Conservation (phyloP, 1,140 invertebrate species). For the Neotoxoptera formosana region DNA sequence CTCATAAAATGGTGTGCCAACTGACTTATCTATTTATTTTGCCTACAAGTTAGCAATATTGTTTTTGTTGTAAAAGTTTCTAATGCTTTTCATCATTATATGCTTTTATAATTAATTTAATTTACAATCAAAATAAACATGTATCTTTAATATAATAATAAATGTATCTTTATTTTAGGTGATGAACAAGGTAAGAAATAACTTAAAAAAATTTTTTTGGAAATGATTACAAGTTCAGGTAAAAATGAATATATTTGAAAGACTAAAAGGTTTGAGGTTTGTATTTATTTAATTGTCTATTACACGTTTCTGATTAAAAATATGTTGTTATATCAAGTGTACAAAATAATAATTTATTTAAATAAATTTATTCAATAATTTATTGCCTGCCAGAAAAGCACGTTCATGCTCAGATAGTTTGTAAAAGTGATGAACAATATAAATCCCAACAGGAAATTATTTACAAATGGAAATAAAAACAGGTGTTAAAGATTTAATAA, state of each 20-base stretch:
- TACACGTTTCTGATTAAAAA: background rate
- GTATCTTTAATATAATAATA: slow-evolving; percentile 44
- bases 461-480: too few relatives aligned
- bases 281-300: background rate
- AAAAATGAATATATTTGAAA: background rate
- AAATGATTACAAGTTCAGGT: background rate
- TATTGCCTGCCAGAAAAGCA: too few relatives aligned
- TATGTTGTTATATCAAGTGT: too few relatives aligned
- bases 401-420: too few relatives aligned
- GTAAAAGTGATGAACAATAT: too few relatives aligned
- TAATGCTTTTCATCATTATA: background rate
- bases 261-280: background rate
- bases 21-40: background rate
- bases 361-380: too few relatives aligned
- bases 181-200: slow-evolving; percentile 43
- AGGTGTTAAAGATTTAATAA: too few relatives aligned
- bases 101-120: background rate
- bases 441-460: too few relatives aligned
- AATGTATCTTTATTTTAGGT: slow-evolving; percentile 58
- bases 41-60: background rate
- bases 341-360: too few relatives aligned
- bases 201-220: background rate
- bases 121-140: background rate
- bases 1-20: background rate
- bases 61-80: background rate